phyloP scores from a whole-genome alignment of 2,113 vertebrate species.

The Oncorhynchus mykiss region DNA sequence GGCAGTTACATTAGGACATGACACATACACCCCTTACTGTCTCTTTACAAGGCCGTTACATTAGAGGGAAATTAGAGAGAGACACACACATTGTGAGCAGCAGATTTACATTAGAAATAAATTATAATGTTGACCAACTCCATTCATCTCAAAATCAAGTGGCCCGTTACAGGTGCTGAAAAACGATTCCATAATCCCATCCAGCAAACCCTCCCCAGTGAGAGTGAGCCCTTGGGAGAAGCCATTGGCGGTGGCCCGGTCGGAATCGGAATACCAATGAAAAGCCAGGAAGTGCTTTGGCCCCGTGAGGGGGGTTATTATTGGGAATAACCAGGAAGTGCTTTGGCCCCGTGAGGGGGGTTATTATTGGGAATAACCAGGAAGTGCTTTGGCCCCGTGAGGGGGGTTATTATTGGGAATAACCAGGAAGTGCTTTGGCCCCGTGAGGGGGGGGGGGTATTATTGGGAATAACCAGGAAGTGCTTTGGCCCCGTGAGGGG shows the following conservation, averaged over 20 bases:
- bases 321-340: conserved; percentile 22
- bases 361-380: conserved; percentile 26
- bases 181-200: not conserved
- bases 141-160: not conserved
- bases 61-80: conserved; percentile 29
- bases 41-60: conserved; percentile 37
- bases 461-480: conserved; percentile 25
- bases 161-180: not conserved
- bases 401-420: conserved; percentile 18
- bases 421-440: conserved; percentile 1
- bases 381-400: not conserved
- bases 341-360: not conserved
- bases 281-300: conserved; percentile 10
- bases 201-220: not conserved
- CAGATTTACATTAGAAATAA: not conserved
- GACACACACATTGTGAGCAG: not conserved
- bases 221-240: not conserved
- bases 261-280: not conserved
- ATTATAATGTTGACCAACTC: too few relatives aligned
- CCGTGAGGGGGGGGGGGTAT: not conserved
- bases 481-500: not conserved
- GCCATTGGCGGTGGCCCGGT: not conserved
- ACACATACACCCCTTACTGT: conserved; percentile 38
- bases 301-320: not conserved
- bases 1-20: conserved; percentile 57